Evolutionary conservation across 92 coral and sea anemone genomes (phyloP), one percentile per base, ranked within the genome.

Genomic region (Epizoanthus scotinus): DNA sequence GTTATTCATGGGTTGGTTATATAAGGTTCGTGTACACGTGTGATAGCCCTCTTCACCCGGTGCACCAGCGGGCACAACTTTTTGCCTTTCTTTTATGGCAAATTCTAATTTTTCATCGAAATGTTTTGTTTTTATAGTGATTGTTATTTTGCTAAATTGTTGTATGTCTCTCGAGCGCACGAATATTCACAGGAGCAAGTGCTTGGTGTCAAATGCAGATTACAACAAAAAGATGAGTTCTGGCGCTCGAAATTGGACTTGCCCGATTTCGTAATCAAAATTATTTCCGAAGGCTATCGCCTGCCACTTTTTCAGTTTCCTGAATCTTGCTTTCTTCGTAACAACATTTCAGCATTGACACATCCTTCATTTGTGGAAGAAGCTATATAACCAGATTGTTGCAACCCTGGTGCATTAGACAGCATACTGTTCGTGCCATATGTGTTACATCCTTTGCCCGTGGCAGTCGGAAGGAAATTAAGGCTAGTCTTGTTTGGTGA

Each of bases 361-460:
- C 20, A 14, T 54, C 20, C 59, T 14, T 54, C 12, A 18, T 59
- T 77, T 14, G 22, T 77, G 14, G 21, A 56, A 18, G 22, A 52
- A 10, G 24, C 21, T 7, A 34, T 7, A 34, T 34, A 34, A 6
- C 40, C 40, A 34, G 6, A 34, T 34, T 34, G 6, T 34, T 34
- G 40, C 5, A 34, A 34, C 40, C 3, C 40, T 5, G 40, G 40
- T 82, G 58, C 22, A 59, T 82, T 20, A 28, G 14, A 17, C 68
- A 70, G 38, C 57, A 20, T 28, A 8, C 3, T 53, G 12, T 1
- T 0, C 78, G 73, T 14, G 73, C 82, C 1, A 3, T 8, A 13
- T 71, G 60, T 8, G 73, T 73, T 6, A 83, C n/a, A 83, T 29
- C 86, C 82, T 6, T 53, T 83, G 24, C 12, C 86, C 15, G 86